phyloP scores from a whole-genome alignment of 2,113 vertebrate genomes.

The Engystomops pustulosus region DNA sequence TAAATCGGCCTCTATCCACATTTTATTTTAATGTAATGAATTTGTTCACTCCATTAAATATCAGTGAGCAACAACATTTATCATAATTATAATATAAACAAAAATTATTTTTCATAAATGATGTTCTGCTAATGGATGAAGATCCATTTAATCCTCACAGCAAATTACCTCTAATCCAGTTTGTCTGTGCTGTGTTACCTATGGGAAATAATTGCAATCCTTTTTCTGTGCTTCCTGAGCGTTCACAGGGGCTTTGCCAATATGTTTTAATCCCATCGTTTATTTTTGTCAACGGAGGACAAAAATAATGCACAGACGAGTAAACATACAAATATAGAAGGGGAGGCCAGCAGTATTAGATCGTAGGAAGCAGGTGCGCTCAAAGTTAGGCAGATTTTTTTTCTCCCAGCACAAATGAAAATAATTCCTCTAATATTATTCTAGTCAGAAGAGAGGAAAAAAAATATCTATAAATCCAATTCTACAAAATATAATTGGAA shows the following conservation, averaged over 20 bases:
- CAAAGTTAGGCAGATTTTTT: conserved; percentile 77
- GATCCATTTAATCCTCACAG: conserved; percentile 92
- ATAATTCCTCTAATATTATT: conserved; percentile 78
- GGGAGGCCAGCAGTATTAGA: conserved; percentile 80
- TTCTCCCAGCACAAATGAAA: conserved; percentile 75
- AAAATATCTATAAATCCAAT: neutral
- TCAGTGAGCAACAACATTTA: conserved; percentile 69
- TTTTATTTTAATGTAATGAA: conserved; percentile 61
- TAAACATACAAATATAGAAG: conserved; percentile 84
- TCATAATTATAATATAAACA: conserved; percentile 79
- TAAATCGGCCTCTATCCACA: neutral
- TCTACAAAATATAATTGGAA: neutral
- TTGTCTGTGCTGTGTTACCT: conserved; percentile 89
- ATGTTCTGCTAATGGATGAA: conserved; percentile 88
- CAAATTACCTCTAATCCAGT: conserved; percentile 98
- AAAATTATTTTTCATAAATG: conserved; percentile 86
- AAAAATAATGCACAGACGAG: conserved; percentile 91
- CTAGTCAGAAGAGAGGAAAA: neutral
- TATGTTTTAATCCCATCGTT: conserved; percentile 99
- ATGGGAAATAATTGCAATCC: conserved; percentile 95
- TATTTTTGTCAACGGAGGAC: conserved; percentile 97
- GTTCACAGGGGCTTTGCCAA: conserved; percentile 87
- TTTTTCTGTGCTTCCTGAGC: conserved; percentile 74
- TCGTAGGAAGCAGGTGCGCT: conserved; percentile 85
- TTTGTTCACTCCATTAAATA: conserved; percentile 23